Conservation (phyloP, 2,888 invertebrate genomes). For the Noctua fimbriata region DNA sequence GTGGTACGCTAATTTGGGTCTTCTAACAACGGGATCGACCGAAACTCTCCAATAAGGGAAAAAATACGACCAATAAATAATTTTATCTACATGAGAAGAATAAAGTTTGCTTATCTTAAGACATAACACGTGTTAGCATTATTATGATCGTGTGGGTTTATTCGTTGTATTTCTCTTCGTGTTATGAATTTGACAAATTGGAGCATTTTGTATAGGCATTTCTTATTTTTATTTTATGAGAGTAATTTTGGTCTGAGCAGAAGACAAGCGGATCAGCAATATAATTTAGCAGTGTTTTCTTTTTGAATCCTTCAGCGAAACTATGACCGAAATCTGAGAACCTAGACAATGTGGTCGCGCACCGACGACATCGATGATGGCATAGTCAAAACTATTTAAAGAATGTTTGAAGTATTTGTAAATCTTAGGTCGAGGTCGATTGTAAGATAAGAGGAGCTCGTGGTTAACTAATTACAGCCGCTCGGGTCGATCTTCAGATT, state of each 20-base stretch:
- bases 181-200: slow-evolving; percentile 45
- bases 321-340: not conserved
- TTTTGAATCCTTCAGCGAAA: not conserved
- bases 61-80: slow-evolving; percentile 41
- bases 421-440: not conserved
- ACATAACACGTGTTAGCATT: slow-evolving; percentile 48
- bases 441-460: not conserved
- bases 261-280: not conserved
- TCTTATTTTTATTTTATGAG: slow-evolving; percentile 19
- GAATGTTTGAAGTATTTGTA: not conserved
- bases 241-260: not conserved
- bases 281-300: not conserved
- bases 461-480: no score
- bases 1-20: not conserved
- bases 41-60: slow-evolving; percentile 1
- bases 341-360: not conserved
- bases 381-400: not conserved
- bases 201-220: slow-evolving; percentile 23
- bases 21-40: not conserved
- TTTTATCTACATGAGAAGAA: slow-evolving; percentile 38
- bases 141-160: slow-evolving; percentile 44
- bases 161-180: slow-evolving; percentile 20
- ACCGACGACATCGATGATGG: not conserved
- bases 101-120: slow-evolving; percentile 26
- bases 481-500: no score